phyloP scores from a whole-genome alignment of 2,113 vertebrate genomes.

The Cathartes aura region DNA sequence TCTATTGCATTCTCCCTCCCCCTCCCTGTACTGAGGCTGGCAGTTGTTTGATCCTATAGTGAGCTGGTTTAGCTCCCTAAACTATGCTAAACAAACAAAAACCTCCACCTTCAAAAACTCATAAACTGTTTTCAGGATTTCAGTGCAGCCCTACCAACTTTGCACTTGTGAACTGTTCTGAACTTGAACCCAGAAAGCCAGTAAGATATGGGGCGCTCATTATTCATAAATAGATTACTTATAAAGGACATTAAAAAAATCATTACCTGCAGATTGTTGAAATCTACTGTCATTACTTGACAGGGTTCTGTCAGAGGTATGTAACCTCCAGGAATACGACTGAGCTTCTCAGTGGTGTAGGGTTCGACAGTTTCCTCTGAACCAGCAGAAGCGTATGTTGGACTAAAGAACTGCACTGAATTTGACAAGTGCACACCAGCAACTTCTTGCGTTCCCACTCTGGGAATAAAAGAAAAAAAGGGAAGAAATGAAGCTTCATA shows the following conservation, averaged over 20 bases:
- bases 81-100: not conserved
- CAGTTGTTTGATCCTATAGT: not conserved
- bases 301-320: slow-evolving; percentile 86
- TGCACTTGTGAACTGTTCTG: not conserved
- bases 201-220: fast-evolving
- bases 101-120: not conserved
- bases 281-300: slow-evolving; percentile 88
- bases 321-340: slow-evolving; percentile 88
- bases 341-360: slow-evolving; percentile 95
- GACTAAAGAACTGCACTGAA: slow-evolving; percentile 85
- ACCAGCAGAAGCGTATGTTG: slow-evolving; percentile 77
- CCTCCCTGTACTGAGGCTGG: not conserved
- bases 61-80: not conserved
- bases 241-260: not conserved
- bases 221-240: not conserved
- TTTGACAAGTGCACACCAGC: slow-evolving; percentile 82
- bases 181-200: not conserved
- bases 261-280: slow-evolving; percentile 89
- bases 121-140: not conserved
- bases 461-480: slow-evolving; percentile 39
- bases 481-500: not conserved
- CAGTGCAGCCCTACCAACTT: not conserved
- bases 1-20: not conserved
- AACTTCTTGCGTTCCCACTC: slow-evolving; percentile 79
- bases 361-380: slow-evolving; percentile 89